A percentile compares a stretch with the other conserved stretches of the same genome.
Evolutionary conservation across 2,113 vertebrate genomes (phyloP).

Genomic region (Lichenostomus cassidix): DNA sequence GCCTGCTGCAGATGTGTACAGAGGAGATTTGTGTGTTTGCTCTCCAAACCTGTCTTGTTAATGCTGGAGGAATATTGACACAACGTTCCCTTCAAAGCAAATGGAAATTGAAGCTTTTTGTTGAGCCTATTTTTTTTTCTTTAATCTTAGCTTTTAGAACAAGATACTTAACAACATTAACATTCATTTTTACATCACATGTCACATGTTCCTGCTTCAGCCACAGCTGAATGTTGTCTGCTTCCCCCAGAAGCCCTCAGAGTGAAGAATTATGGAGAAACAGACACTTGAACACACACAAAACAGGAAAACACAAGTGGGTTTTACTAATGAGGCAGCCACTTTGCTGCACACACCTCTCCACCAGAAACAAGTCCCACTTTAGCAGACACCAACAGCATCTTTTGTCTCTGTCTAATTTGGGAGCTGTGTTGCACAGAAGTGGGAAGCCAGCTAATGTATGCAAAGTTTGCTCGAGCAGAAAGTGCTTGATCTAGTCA

Average conservation of each 20-base stretch:
- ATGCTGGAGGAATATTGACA: background rate
- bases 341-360: background rate
- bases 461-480: background rate
- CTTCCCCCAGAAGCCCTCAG: background rate
- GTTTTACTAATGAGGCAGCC: slow-evolving; percentile 2
- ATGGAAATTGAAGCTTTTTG: background rate
- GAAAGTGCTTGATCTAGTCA: background rate
- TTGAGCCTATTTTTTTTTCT: background rate
- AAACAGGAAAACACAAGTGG: background rate
- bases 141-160: background rate
- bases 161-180: slow-evolving; percentile 3
- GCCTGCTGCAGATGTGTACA: background rate
- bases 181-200: background rate
- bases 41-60: background rate
- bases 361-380: background rate
- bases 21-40: background rate
- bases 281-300: background rate
- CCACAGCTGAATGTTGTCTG: background rate
- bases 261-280: background rate
- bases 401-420: slow-evolving; percentile 35
- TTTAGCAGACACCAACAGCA: background rate
- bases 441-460: background rate
- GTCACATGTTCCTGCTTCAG: background rate
- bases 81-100: background rate
- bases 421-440: background rate